These are phyloP conservation scores for Mesorhabditis spiculigera DNA, from an alignment of 2,888 invertebrate species.

Conservation along the genomic window DNA sequence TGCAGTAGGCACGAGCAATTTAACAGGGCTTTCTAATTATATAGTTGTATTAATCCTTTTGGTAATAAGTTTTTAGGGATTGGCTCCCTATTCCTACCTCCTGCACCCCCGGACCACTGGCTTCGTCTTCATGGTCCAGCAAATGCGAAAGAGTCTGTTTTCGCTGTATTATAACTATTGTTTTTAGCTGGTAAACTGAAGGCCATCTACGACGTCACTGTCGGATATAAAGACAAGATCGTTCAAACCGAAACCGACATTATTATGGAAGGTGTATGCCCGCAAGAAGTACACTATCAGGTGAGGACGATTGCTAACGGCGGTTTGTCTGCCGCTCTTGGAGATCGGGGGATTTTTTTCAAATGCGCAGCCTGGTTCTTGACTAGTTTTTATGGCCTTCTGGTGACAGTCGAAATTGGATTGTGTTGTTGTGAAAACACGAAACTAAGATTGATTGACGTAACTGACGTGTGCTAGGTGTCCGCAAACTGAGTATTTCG, in stretches of 20 bases:
- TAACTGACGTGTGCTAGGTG: no score
- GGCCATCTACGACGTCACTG: slow-evolving; percentile 78
- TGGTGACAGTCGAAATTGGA: no score
- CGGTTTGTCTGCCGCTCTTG: slow-evolving; percentile 15
- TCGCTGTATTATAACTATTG: not conserved
- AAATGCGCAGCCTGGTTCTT: not conserved
- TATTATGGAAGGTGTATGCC: slow-evolving; percentile 69
- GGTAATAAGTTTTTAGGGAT: slow-evolving; percentile 26
- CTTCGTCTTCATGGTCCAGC: slow-evolving; percentile 63
- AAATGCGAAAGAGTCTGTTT: slow-evolving; percentile 63
- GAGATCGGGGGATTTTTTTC: no score
- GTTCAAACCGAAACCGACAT: slow-evolving; percentile 76
- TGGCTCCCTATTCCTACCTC: slow-evolving; percentile 71
- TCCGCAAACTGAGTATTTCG: no score
- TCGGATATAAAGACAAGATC: slow-evolving; percentile 72
- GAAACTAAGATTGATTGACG: no score
- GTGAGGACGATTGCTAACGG: slow-evolving; percentile 63
- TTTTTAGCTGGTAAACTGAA: slow-evolving; percentile 67
- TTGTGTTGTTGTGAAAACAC: no score
- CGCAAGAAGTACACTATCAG: slow-evolving; percentile 75
- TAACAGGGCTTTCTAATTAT: no score
- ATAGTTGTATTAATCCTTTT: not conserved
- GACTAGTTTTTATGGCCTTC: not conserved
- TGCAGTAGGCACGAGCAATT: no score
- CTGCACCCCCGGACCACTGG: slow-evolving; percentile 84